phyloP scores from a whole-genome alignment of 2,888 invertebrate species.

The Ectemnius cavifrons region DNA sequence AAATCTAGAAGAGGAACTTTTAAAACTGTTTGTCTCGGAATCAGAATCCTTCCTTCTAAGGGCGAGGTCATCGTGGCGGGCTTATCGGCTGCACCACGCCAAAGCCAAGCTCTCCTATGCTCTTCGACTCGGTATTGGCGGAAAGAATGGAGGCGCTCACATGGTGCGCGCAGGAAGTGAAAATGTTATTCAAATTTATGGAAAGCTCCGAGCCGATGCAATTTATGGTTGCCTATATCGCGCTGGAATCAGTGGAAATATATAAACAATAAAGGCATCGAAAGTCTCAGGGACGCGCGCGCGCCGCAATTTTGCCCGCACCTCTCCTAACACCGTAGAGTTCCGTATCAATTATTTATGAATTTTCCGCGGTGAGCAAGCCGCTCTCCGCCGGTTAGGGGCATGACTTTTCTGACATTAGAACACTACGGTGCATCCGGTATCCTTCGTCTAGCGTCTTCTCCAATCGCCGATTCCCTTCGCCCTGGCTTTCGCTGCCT shows the following conservation, averaged over 20 bases:
- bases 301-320: neutral
- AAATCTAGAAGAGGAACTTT: too few species aligned
- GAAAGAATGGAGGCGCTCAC: neutral
- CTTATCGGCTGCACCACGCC: conserved; percentile 14
- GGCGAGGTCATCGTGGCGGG: conserved; percentile 56
- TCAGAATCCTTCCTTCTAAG: conserved; percentile 56
- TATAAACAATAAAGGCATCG: conserved; percentile 64
- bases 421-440: conserved; percentile 10
- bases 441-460: neutral
- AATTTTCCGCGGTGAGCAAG: conserved; percentile 50
- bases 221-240: conserved; percentile 66
- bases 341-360: conserved; percentile 60
- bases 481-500: neutral
- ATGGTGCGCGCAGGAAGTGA: conserved; percentile 57
- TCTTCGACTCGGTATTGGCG: too few species aligned
- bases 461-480: too few species aligned
- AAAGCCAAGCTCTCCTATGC: too few species aligned
- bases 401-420: conserved; percentile 19
- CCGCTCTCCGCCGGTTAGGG: conserved; percentile 5
- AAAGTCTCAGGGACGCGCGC: conserved; percentile 42
- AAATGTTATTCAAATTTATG: conserved; percentile 70
- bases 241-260: conserved; percentile 59
- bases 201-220: conserved; percentile 59
- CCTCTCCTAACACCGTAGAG: neutral
- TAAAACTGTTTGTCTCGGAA: neutral